phyloP scores from a whole-genome alignment of 2,113 vertebrate species.

The Microtus ochrogaster region DNA sequence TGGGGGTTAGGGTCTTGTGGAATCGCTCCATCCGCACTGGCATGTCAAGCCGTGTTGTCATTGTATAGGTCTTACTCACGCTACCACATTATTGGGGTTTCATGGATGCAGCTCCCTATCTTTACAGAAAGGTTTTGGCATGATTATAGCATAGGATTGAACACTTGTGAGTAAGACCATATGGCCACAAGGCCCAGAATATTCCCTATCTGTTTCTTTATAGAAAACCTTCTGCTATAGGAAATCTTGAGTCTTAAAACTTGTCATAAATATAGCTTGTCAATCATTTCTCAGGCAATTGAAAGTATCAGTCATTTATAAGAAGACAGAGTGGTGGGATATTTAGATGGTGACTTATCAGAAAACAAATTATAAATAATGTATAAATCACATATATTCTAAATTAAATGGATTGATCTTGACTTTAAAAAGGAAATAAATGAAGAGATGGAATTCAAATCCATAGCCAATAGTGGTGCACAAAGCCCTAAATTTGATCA shows the following conservation, averaged over 20 bases:
- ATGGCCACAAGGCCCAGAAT: background rate
- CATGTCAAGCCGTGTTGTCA: background rate
- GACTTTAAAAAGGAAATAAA: background rate
- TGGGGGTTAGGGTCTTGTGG: background rate
- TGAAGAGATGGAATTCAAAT: conserved; percentile 3
- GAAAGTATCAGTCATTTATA: background rate
- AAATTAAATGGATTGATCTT: conserved; percentile 9
- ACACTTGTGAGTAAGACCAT: background rate
- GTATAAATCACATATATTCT: background rate
- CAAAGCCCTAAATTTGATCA: background rate
- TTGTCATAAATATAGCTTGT: background rate
- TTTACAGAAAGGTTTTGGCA: background rate
- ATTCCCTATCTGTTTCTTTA: background rate
- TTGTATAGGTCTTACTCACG: background rate
- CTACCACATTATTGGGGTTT: background rate
- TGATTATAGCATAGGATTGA: background rate
- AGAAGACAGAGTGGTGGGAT: background rate
- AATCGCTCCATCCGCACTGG: background rate
- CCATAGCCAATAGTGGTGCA: background rate
- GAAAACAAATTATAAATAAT: conserved; percentile 31
- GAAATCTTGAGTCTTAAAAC: conserved; percentile 22
- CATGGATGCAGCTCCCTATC: background rate
- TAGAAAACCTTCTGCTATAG: background rate
- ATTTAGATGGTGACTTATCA: conserved; percentile 30
- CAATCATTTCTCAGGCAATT: background rate